Evolutionary conservation across 2,888 invertebrate species (phyloP), one percentile per base, ranked within the genome.

Genomic region (Drosophila ustulata): DNA sequence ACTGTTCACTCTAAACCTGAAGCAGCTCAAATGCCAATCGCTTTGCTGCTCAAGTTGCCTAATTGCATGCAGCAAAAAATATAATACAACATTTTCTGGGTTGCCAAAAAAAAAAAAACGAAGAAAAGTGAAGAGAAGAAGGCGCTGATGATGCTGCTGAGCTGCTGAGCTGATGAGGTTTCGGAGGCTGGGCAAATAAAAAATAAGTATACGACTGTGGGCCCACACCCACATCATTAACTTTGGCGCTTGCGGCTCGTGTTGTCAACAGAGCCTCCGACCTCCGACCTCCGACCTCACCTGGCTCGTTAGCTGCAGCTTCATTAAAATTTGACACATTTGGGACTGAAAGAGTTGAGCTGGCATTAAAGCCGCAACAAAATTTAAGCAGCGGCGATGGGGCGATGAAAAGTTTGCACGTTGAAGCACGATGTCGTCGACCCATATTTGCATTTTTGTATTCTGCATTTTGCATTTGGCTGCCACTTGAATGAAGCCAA

Each of bases 261-360:
- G 73, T 46, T 26, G 47, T 34, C 63, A 37, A 50, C 55, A 51
- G 26, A 46, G 37, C 34, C 46, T 18, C 18, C 1, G 43, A 32
- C 11, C 30, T 6, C 25, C n/a, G n/a, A n/a, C 34, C 46, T 18
- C 18, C 1, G 43, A 32, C 11, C 30, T 6, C 25, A 23, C 43
- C 23, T 3, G 50, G 43, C 88, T 83, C 88, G 88, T 83, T 83
- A 83, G 88, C 70, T 61, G 37, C 25, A 65, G 82, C 70, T 83
- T 83, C 83, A 83, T 83, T 83, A 83, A 83, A 83, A 83, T 85
- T 88, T 80, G 80, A 83, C 83, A 83, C 78, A 82, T 80, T 78
- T 66, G 80, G 66, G 49, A 56, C 62, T 46, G 49, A 47, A 63
- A 47, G 47, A 46, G 56, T 56, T 56, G 34, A 26, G 56, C 6